Conservation (phyloP, 2,113 vertebrate genomes). For the Sigmodon hispidus region DNA sequence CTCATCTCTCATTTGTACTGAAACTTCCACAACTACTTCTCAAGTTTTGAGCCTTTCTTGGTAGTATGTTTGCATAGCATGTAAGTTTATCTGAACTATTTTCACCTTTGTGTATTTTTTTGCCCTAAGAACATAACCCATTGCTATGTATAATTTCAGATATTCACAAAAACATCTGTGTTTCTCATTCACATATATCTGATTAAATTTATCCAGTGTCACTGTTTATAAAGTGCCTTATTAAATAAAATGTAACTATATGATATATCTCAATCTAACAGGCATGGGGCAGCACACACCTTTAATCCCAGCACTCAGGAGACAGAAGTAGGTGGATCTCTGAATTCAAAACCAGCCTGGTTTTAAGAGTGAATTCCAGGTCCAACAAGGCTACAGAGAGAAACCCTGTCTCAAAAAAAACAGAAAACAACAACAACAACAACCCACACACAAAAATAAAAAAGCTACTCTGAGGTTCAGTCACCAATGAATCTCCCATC, state of each 20-base stretch:
- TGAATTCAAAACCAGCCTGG: neutral
- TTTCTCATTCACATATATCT: neutral
- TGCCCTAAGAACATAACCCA: slow-evolving; percentile 11
- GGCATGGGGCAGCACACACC: neutral
- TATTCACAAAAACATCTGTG: slow-evolving; percentile 3
- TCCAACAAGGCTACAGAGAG: neutral
- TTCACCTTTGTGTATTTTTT: neutral
- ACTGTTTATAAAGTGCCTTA: neutral
- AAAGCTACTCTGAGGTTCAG: neutral
- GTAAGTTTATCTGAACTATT: slow-evolving; percentile 14
- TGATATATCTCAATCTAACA: too few relatives aligned
- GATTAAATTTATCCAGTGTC: slow-evolving; percentile 30
- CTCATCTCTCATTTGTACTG: neutral
- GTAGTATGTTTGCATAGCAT: neutral
- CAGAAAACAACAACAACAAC: neutral
- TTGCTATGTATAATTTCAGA: slow-evolving; percentile 25
- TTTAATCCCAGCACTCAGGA: neutral
- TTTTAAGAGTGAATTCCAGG: neutral
- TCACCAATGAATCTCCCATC: neutral
- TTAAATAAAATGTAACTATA: too few relatives aligned
- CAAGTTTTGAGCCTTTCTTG: slow-evolving; percentile 14
- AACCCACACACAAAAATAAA: neutral
- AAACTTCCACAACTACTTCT: slow-evolving; percentile 9
- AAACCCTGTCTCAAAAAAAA: neutral
- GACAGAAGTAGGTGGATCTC: neutral